A percentile compares a stretch with the other conserved stretches of the same genome.
Conservation (phyloP, 2,797 vertebrate species). For the Bradypodion pumilum region DNA sequence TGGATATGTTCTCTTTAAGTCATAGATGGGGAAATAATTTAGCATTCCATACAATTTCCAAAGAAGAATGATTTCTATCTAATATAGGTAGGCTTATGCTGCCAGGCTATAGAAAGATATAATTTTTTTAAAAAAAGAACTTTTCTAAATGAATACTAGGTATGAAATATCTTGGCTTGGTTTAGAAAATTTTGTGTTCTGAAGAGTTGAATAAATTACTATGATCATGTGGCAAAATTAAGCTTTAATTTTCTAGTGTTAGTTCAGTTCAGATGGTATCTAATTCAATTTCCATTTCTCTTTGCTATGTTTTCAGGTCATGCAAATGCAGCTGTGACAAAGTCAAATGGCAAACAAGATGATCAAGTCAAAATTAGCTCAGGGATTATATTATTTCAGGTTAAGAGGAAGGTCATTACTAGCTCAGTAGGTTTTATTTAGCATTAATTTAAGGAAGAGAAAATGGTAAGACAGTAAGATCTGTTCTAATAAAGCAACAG, state of each 20-base stretch:
- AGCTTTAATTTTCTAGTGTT: conserved; percentile 16
- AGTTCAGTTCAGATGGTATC: conserved; percentile 14
- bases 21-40: not conserved
- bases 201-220: conserved; percentile 4
- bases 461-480: not conserved
- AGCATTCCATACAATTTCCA: not conserved
- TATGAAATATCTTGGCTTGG: not conserved
- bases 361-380: conserved; percentile 25
- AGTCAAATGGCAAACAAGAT: conserved; percentile 22
- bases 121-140: not conserved
- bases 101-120: no score
- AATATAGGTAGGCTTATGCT: no score
- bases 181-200: not conserved
- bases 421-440: conserved; percentile 10
- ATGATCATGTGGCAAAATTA: conserved; percentile 1
- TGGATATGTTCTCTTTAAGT: not conserved
- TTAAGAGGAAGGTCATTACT: conserved; percentile 8
- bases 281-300: conserved; percentile 15
- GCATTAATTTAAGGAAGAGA: conserved; percentile 12
- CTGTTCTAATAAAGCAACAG: not conserved
- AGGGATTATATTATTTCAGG: conserved; percentile 22
- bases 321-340: conserved; percentile 28
- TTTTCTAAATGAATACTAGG: not conserved
- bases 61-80: not conserved
- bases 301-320: conserved; percentile 28